A percentile compares a stretch with the other conserved stretches of the same genome.
phyloP scores from a whole-genome alignment of 2,113 vertebrate species.

The Myxocyprinus asiaticus region DNA sequence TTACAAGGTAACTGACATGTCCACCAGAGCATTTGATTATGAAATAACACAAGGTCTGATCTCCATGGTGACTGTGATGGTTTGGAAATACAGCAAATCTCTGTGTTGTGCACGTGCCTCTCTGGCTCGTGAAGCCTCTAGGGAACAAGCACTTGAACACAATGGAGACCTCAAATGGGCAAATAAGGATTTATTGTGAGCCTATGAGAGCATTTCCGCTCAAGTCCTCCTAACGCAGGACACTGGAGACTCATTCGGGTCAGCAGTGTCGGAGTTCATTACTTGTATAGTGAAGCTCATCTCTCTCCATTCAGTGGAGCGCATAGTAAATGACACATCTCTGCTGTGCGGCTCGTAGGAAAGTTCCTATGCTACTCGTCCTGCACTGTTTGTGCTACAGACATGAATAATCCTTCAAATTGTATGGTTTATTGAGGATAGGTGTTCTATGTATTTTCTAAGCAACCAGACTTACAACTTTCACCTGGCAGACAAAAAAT shows the following conservation, averaged over 20 bases:
- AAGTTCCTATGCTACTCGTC: not conserved
- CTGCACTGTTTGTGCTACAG: too few relatives aligned
- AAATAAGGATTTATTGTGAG: constrained; percentile 52
- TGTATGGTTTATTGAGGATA: too few relatives aligned
- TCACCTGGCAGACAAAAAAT: too few relatives aligned
- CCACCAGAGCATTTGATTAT: constrained; percentile 28
- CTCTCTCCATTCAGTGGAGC: constrained; percentile 8
- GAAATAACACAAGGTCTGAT: not conserved
- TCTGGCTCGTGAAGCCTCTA: not conserved
- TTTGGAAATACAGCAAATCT: not conserved
- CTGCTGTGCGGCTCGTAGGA: not conserved
- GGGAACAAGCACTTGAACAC: constrained; percentile 36
- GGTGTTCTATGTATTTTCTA: too few relatives aligned
- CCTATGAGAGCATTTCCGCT: constrained; percentile 43
- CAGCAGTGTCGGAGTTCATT: constrained; percentile 59
- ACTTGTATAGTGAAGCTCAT: constrained; percentile 10
- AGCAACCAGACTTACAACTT: too few relatives aligned
- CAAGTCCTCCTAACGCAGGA: constrained; percentile 47
- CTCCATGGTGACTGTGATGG: too few relatives aligned
- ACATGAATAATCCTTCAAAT: too few relatives aligned
- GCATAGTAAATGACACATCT: not conserved
- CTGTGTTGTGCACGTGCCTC: constrained; percentile 16
- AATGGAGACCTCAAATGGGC: constrained; percentile 34
- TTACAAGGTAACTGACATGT: constrained; percentile 17
- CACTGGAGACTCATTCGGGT: constrained; percentile 57